Conservation (phyloP, 2,797 vertebrate genomes). For the Trachurus trachurus region DNA sequence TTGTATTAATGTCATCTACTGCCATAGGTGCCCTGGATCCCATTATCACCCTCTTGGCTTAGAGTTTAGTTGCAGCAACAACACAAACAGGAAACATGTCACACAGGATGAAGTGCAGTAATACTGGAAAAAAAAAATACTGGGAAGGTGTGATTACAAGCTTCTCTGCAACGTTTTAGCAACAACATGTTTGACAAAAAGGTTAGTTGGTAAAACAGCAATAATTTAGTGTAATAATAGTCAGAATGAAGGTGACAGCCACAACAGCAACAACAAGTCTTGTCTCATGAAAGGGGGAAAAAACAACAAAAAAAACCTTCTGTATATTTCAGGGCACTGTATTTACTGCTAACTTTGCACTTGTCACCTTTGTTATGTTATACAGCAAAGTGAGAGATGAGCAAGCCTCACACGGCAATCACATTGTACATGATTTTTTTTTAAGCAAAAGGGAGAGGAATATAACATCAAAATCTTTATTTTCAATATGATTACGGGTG, state of each 20-base stretch:
- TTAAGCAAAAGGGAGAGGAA: background rate
- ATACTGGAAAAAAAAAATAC: background rate
- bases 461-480: conserved; percentile 30
- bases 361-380: too few species aligned
- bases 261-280: background rate
- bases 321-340: background rate
- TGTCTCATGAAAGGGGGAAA: background rate
- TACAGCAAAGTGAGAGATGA: background rate
- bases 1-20: background rate
- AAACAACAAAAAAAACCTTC: background rate
- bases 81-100: background rate
- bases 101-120: background rate
- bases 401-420: too few species aligned
- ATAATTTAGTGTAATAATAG: background rate
- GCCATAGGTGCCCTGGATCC: background rate
- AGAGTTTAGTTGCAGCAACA: background rate
- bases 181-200: background rate
- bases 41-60: background rate
- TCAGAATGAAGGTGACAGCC: background rate
- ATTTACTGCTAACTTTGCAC: background rate
- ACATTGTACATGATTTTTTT: too few species aligned
- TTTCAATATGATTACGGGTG: conserved; percentile 23
- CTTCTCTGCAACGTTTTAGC: background rate
- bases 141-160: background rate
- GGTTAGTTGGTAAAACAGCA: background rate